These are phyloP conservation scores for Caiman crocodilus DNA, from an alignment of 2,797 vertebrate genomes.

Conservation along the genomic window DNA sequence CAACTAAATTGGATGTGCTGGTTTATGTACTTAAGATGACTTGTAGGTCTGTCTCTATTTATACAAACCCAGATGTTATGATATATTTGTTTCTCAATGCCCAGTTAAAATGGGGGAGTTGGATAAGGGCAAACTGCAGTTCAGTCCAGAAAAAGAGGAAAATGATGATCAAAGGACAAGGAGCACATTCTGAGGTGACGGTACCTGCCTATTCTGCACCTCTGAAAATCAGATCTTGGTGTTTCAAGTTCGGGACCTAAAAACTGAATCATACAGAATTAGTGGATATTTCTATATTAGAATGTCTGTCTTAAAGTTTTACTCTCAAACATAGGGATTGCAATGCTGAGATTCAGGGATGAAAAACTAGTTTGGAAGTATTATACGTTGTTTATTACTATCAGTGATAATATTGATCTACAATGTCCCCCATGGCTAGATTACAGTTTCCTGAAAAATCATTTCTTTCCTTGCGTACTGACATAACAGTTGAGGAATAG, in stretches of 20 bases:
- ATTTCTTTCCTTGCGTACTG: not conserved
- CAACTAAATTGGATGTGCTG: accelerated
- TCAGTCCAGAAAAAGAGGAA: not conserved
- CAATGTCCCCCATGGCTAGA: accelerated
- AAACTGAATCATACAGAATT: not conserved
- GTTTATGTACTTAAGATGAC: not conserved
- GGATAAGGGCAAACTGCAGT: not conserved
- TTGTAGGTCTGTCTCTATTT: not conserved
- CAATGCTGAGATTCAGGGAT: not conserved
- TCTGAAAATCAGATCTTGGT: not conserved
- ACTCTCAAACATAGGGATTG: accelerated
- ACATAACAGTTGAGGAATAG: not conserved
- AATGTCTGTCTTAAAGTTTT: accelerated
- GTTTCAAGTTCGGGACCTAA: not conserved
- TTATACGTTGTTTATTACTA: not conserved
- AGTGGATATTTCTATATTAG: accelerated
- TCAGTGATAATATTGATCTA: not conserved
- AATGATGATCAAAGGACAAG: not conserved
- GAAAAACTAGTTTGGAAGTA: not conserved
- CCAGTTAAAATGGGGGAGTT: not conserved
- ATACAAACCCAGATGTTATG: not conserved
- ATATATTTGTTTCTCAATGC: not conserved
- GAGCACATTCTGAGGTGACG: not conserved
- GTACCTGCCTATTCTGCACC: not conserved
- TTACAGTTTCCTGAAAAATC: not conserved